Base-by-base conservation (phyloP, 2,797 vertebrate genomes). In the Macroramphosus scolopax region DNA sequence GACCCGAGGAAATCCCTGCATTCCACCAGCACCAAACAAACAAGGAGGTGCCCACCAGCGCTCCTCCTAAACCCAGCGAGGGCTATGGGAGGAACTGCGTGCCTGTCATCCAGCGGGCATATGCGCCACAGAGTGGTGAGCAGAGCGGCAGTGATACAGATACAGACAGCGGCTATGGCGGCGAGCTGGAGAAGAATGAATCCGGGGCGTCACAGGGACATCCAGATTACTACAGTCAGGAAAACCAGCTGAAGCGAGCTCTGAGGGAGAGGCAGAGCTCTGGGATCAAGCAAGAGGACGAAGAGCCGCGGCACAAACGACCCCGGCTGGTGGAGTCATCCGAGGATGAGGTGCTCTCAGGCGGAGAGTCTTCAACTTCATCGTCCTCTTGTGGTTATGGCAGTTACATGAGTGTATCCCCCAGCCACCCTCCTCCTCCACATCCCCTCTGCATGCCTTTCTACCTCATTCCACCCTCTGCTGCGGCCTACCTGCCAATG, bases 101-200 rank as follows among this genome's bases (percentile, higher is more conserved):
- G 61, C 95, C 97, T 0, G 97, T 99, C 58, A 99, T 99, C 83
- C 93, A 94, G 82, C 83, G 97, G 78, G 93, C 92, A 43, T 96
- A 94, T 2, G 89, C 94, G 2, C 89, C 89, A n/a, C 80, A 80
- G 0, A 89, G 92, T 1, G 72, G 93, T 0, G 96, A 98, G 86
- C 96, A 95, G 89, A 99, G 97, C 0, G 97, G 96, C 56, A 99
- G 95, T 0, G 97, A 99, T 65, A 99, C 97, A 0, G 97, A 99
- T 79, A 98, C 96, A 4, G 96, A 98, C 89, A 98, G 97, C 11
- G 97, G 97, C 44, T 99, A 99, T 0, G 97, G 97, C 0, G 96
- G 96, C 0, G 97, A 99, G 70, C 82, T 90, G 2, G 96, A 98
- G 72, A 98, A 98, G 81, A 81, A 76, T 0, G 93, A 97, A 51